phyloP scores from a whole-genome alignment of 2,888 invertebrate species.

The Pyrrhia umbra region DNA sequence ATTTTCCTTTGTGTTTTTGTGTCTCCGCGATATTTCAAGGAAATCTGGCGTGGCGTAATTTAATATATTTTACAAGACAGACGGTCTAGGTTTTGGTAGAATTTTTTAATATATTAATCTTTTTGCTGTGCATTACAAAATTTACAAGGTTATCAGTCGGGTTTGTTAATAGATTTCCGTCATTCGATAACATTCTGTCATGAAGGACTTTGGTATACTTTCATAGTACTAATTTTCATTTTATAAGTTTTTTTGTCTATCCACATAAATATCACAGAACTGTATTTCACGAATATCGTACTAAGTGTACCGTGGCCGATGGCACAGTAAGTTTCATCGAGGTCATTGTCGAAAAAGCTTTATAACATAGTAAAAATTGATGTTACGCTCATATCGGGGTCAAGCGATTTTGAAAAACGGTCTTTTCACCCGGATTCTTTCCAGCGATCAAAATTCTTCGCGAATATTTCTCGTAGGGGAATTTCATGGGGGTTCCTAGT shows the following conservation, averaged over 20 bases:
- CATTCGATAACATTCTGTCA: background rate
- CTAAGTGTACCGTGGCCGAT: constrained; percentile 34
- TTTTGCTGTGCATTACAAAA: constrained; percentile 2
- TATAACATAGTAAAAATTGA: constrained; percentile 50
- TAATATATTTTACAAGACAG: constrained; percentile 10
- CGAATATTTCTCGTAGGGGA: constrained; percentile 36
- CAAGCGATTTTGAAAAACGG: constrained; percentile 58
- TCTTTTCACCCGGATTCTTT: constrained; percentile 38
- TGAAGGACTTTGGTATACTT: constrained; percentile 4
- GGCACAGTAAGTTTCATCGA: constrained; percentile 47
- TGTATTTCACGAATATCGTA: constrained; percentile 46
- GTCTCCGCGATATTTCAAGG: constrained; percentile 36
- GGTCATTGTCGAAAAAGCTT: constrained; percentile 54
- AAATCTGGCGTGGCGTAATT: constrained; percentile 48
- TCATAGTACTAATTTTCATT: too few relatives aligned
- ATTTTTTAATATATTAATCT: constrained; percentile 37
- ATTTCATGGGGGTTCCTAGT: constrained; percentile 48
- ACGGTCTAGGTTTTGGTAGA: constrained; percentile 25
- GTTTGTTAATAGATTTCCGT: constrained; percentile 19
- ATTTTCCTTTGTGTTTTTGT: constrained; percentile 62
- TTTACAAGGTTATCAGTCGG: background rate
- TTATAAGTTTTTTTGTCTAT: background rate
- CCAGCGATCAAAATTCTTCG: constrained; percentile 35
- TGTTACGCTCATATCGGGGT: constrained; percentile 45
- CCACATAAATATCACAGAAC: constrained; percentile 19